Conservation (phyloP, 2,888 invertebrate species). For the Macrosiphum euphorbiae region DNA sequence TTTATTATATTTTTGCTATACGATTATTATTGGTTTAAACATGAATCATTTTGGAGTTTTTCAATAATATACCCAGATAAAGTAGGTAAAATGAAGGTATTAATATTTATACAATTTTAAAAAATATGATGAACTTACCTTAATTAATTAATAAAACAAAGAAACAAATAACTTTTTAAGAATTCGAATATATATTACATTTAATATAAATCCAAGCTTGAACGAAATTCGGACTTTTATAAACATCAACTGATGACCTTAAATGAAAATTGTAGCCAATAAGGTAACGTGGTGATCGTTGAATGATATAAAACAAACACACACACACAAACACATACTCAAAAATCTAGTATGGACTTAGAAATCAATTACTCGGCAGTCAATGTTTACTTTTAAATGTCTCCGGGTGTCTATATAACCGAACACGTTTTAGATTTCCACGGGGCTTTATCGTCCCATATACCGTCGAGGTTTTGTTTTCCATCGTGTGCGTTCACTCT, state of each 20-base stretch:
- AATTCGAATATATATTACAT: neutral
- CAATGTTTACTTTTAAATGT: slow-evolving; percentile 35
- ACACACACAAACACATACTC: neutral
- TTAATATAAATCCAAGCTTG: neutral
- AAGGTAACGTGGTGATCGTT: neutral
- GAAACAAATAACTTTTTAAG: neutral
- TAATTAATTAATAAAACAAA: neutral
- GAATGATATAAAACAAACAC: neutral
- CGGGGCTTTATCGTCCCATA: slow-evolving; percentile 4
- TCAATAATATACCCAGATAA: neutral
- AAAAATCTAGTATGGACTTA: slow-evolving; percentile 19
- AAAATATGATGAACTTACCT: neutral
- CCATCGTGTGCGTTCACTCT: neutral
- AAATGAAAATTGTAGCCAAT: neutral
- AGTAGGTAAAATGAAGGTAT: neutral
- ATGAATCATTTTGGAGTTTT: neutral
- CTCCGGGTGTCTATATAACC: slow-evolving; percentile 26
- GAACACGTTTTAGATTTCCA: slow-evolving; percentile 36
- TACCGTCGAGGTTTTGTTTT: neutral
- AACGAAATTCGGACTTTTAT: neutral
- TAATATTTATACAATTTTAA: neutral
- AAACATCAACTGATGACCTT: neutral
- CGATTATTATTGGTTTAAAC: neutral
- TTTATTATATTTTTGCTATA: neutral
- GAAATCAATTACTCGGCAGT: slow-evolving; percentile 21